phyloP scores from a whole-genome alignment of 2,797 vertebrate species.

The Masticophis lateralis region DNA sequence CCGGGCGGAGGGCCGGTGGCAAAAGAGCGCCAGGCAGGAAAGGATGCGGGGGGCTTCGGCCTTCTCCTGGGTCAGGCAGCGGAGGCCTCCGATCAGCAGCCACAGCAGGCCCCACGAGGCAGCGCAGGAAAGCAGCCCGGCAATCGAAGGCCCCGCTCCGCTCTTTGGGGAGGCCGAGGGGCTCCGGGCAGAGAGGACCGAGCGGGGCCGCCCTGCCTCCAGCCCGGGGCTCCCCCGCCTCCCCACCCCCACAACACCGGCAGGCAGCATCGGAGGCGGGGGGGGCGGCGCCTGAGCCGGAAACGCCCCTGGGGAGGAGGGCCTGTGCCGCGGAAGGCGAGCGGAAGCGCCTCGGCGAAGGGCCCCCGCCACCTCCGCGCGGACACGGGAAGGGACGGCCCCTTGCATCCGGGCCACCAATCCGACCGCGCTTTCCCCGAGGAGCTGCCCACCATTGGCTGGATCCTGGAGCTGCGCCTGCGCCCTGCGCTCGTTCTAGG shows the following conservation, averaged over 20 bases:
- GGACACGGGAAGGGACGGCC: neutral
- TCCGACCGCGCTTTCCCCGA: neutral
- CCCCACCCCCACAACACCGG: no score
- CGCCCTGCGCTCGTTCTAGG: neutral
- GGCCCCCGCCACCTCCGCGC: neutral
- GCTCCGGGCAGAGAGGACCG: neutral
- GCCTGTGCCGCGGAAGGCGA: neutral
- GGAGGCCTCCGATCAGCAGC: neutral
- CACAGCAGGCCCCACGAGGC: neutral
- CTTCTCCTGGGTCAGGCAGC: neutral
- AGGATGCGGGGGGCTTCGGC: neutral
- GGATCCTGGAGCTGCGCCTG: neutral
- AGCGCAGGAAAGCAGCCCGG: neutral
- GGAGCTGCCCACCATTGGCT: neutral
- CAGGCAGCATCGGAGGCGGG: no score
- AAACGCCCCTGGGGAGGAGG: neutral
- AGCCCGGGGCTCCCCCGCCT: no score
- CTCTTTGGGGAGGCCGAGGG: no score
- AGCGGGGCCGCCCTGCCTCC: no score
- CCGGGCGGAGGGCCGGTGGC: neutral
- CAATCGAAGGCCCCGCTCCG: neutral
- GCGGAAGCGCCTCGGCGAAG: neutral
- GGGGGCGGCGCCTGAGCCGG: neutral
- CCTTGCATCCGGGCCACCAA: neutral
- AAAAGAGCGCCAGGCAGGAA: neutral